Evolutionary conservation across 2,113 vertebrate genomes (phyloP).

Genomic region (Lucifuga dentata): DNA sequence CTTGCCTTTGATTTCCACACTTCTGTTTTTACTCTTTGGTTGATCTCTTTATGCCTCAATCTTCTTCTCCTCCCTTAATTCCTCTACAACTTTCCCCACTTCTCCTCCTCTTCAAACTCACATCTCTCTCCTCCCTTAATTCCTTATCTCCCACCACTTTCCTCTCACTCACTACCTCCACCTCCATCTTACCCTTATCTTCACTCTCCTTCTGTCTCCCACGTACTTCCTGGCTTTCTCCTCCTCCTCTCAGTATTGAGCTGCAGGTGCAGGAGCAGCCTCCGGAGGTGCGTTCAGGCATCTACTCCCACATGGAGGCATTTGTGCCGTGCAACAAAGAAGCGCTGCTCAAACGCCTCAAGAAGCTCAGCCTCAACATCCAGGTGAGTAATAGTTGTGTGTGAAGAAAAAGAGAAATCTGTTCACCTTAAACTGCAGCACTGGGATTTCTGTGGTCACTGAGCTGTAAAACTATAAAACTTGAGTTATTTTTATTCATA

Average conservation of each 20-base stretch:
- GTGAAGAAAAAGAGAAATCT: constrained; percentile 16
- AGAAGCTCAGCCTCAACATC: constrained; percentile 96
- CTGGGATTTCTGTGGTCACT: too few relatives aligned
- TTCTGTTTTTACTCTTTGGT: neutral
- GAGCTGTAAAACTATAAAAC: too few relatives aligned
- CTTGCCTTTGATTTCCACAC: constrained; percentile 38
- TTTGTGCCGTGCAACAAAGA: constrained; percentile 98
- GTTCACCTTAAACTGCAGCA: neutral
- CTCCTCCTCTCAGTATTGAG: constrained; percentile 87
- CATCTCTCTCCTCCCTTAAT: neutral
- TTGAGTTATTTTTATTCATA: too few relatives aligned
- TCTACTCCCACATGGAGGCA: constrained; percentile 95
- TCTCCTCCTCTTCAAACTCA: neutral
- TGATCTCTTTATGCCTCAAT: neutral
- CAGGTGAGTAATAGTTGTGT: constrained; percentile 85
- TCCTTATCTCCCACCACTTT: neutral
- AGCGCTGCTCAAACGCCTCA: constrained; percentile 94
- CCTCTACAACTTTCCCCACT: neutral
- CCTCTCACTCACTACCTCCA: neutral
- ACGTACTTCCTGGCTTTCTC: constrained; percentile 13
- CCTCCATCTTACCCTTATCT: constrained; percentile 13
- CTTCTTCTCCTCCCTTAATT: constrained; percentile 15
- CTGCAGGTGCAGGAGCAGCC: constrained; percentile 96
- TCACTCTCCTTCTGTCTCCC: constrained; percentile 9
- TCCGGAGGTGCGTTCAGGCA: constrained; percentile 83